Conservation (phyloP, 2,797 vertebrate genomes). For the Balearica regulorum region DNA sequence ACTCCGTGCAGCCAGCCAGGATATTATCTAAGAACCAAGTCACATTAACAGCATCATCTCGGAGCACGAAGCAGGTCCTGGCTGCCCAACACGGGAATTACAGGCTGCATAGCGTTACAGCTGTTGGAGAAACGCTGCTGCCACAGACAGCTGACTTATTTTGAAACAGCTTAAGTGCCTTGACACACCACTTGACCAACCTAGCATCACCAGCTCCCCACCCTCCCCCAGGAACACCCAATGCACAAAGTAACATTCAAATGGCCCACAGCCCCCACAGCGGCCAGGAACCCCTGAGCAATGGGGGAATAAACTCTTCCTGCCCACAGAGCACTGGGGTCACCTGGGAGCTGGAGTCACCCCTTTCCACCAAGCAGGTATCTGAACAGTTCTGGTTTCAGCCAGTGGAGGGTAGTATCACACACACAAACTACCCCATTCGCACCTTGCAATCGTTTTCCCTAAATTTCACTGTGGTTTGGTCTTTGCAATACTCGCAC, state of each 20-base stretch:
- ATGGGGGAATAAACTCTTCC: neutral
- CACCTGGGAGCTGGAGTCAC: neutral
- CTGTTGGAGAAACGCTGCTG: neutral
- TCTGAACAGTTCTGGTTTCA: neutral
- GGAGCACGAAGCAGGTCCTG: neutral
- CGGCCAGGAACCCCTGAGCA: accelerated
- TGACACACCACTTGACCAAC: neutral
- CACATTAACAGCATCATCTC: neutral
- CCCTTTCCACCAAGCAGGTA: neutral
- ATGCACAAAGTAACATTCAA: neutral
- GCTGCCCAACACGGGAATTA: neutral
- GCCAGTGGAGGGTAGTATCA: neutral
- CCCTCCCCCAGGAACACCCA: neutral
- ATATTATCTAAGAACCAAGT: neutral
- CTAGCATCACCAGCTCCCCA: neutral
- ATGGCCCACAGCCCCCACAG: accelerated
- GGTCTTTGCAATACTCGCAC: neutral
- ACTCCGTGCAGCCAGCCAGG: neutral
- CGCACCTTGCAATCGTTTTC: neutral
- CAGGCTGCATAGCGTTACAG: neutral
- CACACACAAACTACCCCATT: neutral
- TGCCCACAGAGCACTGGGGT: neutral
- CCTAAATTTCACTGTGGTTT: neutral
- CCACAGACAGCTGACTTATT: neutral
- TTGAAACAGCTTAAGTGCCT: neutral